Evolutionary conservation across 2,888 invertebrate genomes (phyloP).

Genomic region (Drosophila cyrtoloma): DNA sequence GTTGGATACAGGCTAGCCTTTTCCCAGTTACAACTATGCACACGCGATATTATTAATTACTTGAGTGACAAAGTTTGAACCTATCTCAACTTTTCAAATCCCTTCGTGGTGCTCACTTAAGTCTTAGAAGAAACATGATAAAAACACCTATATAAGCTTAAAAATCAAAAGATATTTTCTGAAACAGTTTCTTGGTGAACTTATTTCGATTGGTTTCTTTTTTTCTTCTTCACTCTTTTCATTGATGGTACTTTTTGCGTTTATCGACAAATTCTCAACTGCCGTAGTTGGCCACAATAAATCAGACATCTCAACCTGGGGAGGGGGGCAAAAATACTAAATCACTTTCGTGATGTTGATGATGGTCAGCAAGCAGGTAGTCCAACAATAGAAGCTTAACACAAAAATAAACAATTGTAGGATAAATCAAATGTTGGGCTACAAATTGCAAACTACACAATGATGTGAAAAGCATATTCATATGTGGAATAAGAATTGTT

Average conservation of each 20-base stretch:
- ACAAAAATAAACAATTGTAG: constrained; percentile 14
- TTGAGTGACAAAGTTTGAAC: background rate
- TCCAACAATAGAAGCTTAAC: background rate
- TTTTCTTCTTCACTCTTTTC: constrained; percentile 4
- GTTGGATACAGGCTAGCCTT: background rate
- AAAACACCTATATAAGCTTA: background rate
- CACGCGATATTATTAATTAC: background rate
- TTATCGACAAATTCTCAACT: constrained; percentile 37
- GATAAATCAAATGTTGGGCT: constrained; percentile 9
- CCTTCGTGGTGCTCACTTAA: too few relatives aligned
- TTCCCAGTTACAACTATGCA: constrained; percentile 6
- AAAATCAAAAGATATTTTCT: background rate
- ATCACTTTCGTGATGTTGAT: constrained; percentile 41
- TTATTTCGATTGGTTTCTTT: background rate
- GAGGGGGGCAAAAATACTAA: constrained; percentile 51
- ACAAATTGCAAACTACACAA: constrained; percentile 37
- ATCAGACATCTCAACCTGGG: constrained; percentile 65
- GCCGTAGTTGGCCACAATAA: constrained; percentile 57
- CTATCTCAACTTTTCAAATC: background rate
- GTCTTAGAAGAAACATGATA: background rate
- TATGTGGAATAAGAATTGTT: constrained; percentile 3
- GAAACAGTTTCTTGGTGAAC: background rate
- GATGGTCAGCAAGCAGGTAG: constrained; percentile 37
- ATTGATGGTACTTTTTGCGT: constrained; percentile 7
- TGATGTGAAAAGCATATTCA: constrained; percentile 17